Base-by-base conservation (phyloP, 2,797 vertebrate species). In the Eulemur coronatus region DNA sequence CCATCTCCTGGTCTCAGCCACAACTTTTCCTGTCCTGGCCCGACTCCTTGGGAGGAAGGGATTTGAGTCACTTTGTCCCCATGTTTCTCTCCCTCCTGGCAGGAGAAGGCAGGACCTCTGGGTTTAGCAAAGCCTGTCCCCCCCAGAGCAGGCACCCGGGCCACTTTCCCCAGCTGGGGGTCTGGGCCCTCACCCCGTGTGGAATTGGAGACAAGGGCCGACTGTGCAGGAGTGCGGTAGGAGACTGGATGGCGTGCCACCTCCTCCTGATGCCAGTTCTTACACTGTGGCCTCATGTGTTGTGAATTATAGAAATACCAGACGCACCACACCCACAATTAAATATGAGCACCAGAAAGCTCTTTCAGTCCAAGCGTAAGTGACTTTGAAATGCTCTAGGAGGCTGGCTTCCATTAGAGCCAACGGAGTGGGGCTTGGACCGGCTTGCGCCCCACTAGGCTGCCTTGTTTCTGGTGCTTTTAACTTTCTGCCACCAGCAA, bases 231-330 rank as follows among this genome's bases (percentile, higher is more conserved):
- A 85, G 48, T 15, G 8, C 38, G 82, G 69, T 22, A 73, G 65
- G 82, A 90, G 69, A 30, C 50, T 67, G 82, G 78, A 57, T 2
- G 0, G 73, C 38, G 57, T 52, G 81, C 90, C 2, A 17, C 69
- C 67, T 96, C 94, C 97, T 81, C n/a, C 81, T 52, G 82, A 89
- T 73, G 63, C 5, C 0, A 81, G 63, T 70, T 79, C 94, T 84
- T 84, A 46, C 75, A 73, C 65, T 52, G 81, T 59, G 82, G 88
- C 38, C 89, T 92, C 90, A 72, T 86, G 89, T 95, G 94, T 65
- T 93, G 70, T 92, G 84, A 97, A 92, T 97, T 97, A 95, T 8
- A 73, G 76, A 97, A 95, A 96, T 88, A 59, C 90, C 84, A 95
- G 86, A 94, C 96, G 94, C 97, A 63, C 91, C 91, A 97, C 97